Evolutionary conservation across 2,797 vertebrate genomes (phyloP).

Genomic region (Centroberyx gerrardi): DNA sequence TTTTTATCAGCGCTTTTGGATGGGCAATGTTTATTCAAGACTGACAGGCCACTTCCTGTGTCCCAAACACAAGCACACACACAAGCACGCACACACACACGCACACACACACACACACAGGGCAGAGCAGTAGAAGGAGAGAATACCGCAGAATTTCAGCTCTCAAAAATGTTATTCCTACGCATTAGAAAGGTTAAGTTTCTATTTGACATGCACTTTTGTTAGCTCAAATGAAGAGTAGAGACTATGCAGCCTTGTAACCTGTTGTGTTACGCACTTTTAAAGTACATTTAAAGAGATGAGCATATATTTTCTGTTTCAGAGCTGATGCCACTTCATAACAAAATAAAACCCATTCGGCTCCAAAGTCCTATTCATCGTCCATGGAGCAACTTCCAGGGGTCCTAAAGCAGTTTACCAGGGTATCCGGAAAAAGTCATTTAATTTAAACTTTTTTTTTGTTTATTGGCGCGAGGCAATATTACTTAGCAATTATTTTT

Average conservation of each 20-base stretch:
- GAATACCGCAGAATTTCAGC: constrained; percentile 15
- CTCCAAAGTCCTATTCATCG: constrained; percentile 23
- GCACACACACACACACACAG: constrained; percentile 43
- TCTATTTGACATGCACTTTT: constrained; percentile 19
- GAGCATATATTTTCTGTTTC: constrained; percentile 41
- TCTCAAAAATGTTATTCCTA: constrained; percentile 18
- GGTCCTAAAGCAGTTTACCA: not conserved
- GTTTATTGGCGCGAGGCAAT: constrained; percentile 16
- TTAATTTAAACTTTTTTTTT: constrained; percentile 18
- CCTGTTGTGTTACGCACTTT: constrained; percentile 29
- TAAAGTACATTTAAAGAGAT: not conserved
- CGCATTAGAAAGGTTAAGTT: constrained; percentile 19
- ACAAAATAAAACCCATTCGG: constrained; percentile 38
- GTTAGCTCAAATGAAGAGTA: constrained; percentile 25
- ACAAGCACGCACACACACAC: constrained; percentile 47
- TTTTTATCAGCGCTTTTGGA: constrained; percentile 78
- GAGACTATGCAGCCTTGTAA: constrained; percentile 13
- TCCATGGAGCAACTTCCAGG: not conserved
- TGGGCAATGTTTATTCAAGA: constrained; percentile 75
- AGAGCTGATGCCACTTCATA: constrained; percentile 43
- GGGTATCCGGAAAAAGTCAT: constrained; percentile 1
- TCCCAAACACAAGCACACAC: constrained; percentile 63
- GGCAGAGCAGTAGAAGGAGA: not conserved
- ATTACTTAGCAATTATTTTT: not conserved
- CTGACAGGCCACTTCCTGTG: constrained; percentile 80